Evolutionary conservation across 2,888 invertebrate genomes (phyloP).

Genomic region (Branchipolynoe longqiensis): DNA sequence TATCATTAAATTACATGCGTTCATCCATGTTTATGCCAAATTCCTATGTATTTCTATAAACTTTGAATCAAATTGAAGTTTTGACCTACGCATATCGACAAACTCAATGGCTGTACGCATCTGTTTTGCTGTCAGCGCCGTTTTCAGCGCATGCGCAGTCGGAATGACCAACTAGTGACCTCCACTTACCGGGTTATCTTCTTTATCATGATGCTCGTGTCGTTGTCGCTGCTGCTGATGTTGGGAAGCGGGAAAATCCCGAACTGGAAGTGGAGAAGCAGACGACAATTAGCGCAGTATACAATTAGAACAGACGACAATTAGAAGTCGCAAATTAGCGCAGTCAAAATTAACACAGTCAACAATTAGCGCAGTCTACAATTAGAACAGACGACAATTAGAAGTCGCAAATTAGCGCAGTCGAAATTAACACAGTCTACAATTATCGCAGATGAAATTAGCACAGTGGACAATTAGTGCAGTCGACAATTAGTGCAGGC

Average conservation of each 20-base stretch:
- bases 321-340: neutral
- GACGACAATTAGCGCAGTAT: neutral
- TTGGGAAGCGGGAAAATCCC: conserved; percentile 82
- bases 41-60: too few species aligned
- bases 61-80: too few species aligned
- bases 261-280: conserved; percentile 77
- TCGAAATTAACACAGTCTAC: neutral
- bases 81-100: too few species aligned
- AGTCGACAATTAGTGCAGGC: too few species aligned
- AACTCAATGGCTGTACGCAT: too few species aligned
- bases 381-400: neutral
- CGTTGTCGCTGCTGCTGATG: conserved; percentile 77
- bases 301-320: neutral
- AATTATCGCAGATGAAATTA: neutral
- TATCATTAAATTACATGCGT: too few species aligned
- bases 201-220: conserved; percentile 81
- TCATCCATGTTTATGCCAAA: too few species aligned
- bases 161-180: neutral
- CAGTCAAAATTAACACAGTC: neutral
- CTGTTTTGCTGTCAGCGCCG: too few species aligned
- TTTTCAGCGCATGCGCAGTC: too few species aligned
- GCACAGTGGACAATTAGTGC: neutral
- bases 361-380: neutral
- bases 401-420: neutral
- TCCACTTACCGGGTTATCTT: conserved; percentile 79